phyloP scores from a whole-genome alignment of 2,113 vertebrate genomes.

The Euleptes europaea region DNA sequence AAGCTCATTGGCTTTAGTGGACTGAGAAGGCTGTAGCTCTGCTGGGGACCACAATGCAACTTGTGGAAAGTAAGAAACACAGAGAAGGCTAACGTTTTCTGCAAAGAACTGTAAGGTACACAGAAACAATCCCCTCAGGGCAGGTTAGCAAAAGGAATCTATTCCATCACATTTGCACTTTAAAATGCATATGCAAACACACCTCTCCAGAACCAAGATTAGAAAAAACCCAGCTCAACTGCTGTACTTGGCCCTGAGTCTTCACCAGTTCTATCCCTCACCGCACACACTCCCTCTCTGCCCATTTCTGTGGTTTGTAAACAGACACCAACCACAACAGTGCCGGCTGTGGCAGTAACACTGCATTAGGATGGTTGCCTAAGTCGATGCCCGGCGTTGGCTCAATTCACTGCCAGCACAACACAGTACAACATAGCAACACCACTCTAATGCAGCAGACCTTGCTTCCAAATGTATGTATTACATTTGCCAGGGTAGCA shows the following conservation, averaged over 20 bases:
- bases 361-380: neutral
- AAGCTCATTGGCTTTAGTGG: too few species aligned
- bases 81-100: neutral
- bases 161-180: neutral
- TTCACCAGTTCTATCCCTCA: neutral
- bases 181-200: neutral
- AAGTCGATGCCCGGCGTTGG: neutral
- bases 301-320: neutral
- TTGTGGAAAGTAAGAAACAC: neutral
- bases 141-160: neutral
- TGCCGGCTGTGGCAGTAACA: neutral
- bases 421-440: neutral
- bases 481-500: neutral
- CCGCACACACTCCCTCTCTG: neutral
- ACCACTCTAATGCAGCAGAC: neutral
- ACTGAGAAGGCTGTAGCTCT: too few species aligned
- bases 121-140: neutral
- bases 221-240: neutral
- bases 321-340: neutral
- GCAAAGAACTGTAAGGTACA: neutral
- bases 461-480: neutral
- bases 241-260: neutral
- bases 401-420: neutral
- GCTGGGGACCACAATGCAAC: too few species aligned
- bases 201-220: neutral